Evolutionary conservation across 2,113 vertebrate species (phyloP).

Genomic region (Psittacara wagleri): DNA sequence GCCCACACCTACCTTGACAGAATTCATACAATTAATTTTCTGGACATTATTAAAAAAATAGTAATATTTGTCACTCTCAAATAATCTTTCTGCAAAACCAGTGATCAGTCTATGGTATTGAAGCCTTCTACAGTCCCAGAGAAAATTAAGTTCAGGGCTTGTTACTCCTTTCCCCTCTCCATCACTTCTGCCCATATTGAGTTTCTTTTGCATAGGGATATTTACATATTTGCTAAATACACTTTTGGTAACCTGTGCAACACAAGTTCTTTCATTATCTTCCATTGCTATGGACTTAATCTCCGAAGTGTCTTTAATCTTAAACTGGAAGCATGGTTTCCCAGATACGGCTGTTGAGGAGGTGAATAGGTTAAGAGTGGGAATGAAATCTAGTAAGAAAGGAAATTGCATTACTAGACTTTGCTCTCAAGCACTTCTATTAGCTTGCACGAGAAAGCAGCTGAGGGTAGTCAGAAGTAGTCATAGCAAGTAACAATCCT

Average conservation of each 20-base stretch:
- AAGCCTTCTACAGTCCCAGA: not conserved
- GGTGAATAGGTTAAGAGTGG: not conserved
- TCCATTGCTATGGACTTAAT: not conserved
- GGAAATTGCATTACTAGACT: not conserved
- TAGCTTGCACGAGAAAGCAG: not conserved
- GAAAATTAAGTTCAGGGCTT: not conserved
- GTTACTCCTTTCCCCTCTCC: not conserved
- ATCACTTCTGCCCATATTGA: not conserved
- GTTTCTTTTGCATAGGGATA: not conserved
- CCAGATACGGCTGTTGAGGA: not conserved
- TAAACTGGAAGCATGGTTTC: not conserved
- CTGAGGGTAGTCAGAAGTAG: not conserved
- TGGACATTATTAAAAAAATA: not conserved
- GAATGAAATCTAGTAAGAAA: not conserved
- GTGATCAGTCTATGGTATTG: not conserved
- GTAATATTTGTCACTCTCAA: not conserved
- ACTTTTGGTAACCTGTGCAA: not conserved
- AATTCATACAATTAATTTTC: not conserved
- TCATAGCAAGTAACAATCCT: not conserved
- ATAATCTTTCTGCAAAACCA: not conserved
- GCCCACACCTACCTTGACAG: not conserved
- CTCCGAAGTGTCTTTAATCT: not conserved
- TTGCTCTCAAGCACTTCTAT: not conserved
- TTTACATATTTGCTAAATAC: not conserved
- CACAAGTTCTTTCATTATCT: not conserved